Conservation (phyloP, 1,140 invertebrate species). For the Panagrolaimus sp. region DNA sequence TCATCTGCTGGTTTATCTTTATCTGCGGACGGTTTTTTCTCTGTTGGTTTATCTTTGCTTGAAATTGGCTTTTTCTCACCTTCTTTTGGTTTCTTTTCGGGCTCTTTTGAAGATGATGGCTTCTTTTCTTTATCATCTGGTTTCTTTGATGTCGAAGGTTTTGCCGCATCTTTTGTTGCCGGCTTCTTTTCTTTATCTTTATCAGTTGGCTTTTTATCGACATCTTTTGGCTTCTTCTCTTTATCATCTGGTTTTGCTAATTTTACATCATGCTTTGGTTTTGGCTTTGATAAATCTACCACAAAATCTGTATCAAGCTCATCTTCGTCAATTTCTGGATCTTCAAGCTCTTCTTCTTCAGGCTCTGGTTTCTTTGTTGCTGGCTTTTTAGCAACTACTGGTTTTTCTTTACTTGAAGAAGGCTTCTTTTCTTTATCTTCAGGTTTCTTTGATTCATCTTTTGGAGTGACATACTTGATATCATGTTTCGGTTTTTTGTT, state of each 20-base stretch:
- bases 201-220: background rate
- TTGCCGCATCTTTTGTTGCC: background rate
- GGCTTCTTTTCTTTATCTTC: background rate
- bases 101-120: background rate
- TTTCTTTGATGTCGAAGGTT: background rate
- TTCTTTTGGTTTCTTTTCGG: background rate
- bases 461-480: background rate
- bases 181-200: constrained; percentile 3
- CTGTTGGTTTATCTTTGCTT: background rate
- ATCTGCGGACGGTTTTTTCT: background rate
- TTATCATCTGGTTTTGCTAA: background rate
- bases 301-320: constrained; percentile 5
- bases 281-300: background rate
- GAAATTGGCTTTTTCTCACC: background rate
- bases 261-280: background rate
- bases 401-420: background rate
- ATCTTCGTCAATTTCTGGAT: background rate
- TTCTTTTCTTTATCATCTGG: background rate
- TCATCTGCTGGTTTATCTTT: background rate
- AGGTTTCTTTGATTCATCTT: background rate
- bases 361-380: background rate
- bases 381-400: background rate
- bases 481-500: constrained; percentile 4
- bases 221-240: background rate
- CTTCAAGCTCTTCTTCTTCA: background rate